Base-by-base conservation (phyloP, 1,140 invertebrate species). In the Pectinophora gossypiella region DNA sequence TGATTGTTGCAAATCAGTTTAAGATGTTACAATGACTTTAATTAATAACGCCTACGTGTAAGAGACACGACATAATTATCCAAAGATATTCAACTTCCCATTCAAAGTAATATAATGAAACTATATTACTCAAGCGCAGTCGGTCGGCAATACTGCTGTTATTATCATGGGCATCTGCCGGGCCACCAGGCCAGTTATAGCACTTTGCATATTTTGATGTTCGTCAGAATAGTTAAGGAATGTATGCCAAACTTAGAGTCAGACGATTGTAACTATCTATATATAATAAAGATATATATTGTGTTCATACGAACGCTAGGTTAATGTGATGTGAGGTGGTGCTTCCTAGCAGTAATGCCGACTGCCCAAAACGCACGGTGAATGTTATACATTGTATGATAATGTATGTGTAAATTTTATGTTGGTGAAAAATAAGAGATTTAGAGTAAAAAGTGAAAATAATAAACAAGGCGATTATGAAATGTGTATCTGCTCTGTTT, bases 401-500 rank as follows among this genome's bases (percentile, higher is more conserved):
- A 72, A 72, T 82, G 62, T 72, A 82, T 81, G 76, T 79, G 63
- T 79, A 75, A 80, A 72, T 68, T 80, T 77, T 82, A 74, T 77
- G 82, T 84, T 61, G 75, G 64, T 59, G 70, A 68, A 81, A 76
- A 74, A 73, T 68, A 67, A 73, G 64, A 76, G 56, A 65, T 71
- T 65, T 80, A 80, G 76, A 59, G 56, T 60, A 75, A 68, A 78
- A 74, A 68, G 67, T 61, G 63, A 70, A 72, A 71, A 64, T 64
- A 83, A 80, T 84, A 80, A 83, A 84, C 54, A 69, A 66, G 82
- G 82, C 82, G 82, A 83, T 83, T 80, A 56, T 68, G 72, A 77
- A 79, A 73, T 50, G 36, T 58, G 58, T 42, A 27, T n/a, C 16
- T 40, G 10, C 51, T 63, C 63, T 68, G 70, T 76, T 68, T 70